phyloP scores from a whole-genome alignment of 2,888 invertebrate species.

The Drosophila rellima region DNA sequence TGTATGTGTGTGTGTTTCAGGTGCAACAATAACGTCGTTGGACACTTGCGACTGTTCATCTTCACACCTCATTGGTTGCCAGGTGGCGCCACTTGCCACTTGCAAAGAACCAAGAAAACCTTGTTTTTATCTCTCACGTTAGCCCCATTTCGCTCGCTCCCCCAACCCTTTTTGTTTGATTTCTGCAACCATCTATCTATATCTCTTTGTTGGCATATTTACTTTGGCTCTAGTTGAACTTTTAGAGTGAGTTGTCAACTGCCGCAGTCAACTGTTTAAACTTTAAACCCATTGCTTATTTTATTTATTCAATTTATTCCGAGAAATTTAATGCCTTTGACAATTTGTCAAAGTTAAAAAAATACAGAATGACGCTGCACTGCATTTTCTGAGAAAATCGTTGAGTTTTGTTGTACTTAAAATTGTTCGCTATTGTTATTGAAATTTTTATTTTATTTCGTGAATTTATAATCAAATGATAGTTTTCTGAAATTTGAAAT shows the following conservation, averaged over 20 bases:
- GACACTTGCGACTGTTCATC: conserved; percentile 80
- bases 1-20: conserved; percentile 24
- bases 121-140: conserved; percentile 34
- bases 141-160: background rate
- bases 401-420: background rate
- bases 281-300: conserved; percentile 41
- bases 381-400: conserved; percentile 1
- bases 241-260: conserved; percentile 31
- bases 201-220: conserved; percentile 58
- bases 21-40: conserved; percentile 65
- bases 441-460: background rate
- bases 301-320: conserved; percentile 29
- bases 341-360: conserved; percentile 2
- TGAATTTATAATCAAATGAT: too few relatives aligned
- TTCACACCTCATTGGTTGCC: conserved; percentile 77
- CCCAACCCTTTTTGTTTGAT: background rate
- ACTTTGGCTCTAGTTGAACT: conserved; percentile 41
- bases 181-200: conserved; percentile 29
- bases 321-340: conserved; percentile 16
- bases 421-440: background rate
- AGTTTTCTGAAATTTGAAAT: too few relatives aligned
- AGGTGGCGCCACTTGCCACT: conserved; percentile 65
- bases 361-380: background rate
- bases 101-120: conserved; percentile 38
- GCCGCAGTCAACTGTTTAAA: conserved; percentile 39